Percentiles rank a stretch among this genome's conserved stretches.
phyloP scores from a whole-genome alignment of 2,888 invertebrate genomes.

The Heliconius ethilla region DNA sequence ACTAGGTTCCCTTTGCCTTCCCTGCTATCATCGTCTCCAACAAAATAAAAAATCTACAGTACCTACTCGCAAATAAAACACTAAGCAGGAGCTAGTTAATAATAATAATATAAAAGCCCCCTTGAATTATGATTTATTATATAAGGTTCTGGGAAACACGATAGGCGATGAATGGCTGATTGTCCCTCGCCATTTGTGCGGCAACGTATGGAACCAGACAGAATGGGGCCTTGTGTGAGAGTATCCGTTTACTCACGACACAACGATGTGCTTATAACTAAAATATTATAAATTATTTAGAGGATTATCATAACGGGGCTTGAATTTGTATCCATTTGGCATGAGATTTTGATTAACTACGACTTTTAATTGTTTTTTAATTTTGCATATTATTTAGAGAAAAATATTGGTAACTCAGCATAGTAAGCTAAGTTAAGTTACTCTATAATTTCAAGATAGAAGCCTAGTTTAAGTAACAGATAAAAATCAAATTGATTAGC shows the following conservation, averaged over 20 bases:
- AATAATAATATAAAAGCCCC: conserved; percentile 18
- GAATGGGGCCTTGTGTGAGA: conserved; percentile 30
- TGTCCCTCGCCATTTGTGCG: conserved; percentile 22
- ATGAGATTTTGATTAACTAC: background rate
- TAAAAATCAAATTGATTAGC: no score
- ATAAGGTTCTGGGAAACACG: conserved; percentile 30
- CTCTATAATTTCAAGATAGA: no score
- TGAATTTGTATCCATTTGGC: background rate
- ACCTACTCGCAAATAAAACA: background rate
- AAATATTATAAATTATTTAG: background rate
- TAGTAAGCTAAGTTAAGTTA: background rate
- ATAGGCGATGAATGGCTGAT: conserved; percentile 34
- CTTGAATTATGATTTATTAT: conserved; percentile 16
- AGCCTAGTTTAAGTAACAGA: no score
- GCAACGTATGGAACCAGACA: conserved; percentile 27
- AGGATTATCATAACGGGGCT: background rate
- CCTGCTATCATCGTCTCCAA: no score
- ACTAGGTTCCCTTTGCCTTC: no score
- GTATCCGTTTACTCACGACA: conserved; percentile 27
- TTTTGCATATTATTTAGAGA: background rate
- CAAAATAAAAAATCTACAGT: no score
- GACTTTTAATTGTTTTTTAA: background rate
- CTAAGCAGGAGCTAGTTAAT: background rate
- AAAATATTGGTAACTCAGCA: background rate
- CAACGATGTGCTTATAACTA: background rate